A percentile compares a stretch with the other conserved stretches of the same genome.
Conservation (phyloP, 1,140 invertebrate species). For the Ceratosolen solmsi region DNA sequence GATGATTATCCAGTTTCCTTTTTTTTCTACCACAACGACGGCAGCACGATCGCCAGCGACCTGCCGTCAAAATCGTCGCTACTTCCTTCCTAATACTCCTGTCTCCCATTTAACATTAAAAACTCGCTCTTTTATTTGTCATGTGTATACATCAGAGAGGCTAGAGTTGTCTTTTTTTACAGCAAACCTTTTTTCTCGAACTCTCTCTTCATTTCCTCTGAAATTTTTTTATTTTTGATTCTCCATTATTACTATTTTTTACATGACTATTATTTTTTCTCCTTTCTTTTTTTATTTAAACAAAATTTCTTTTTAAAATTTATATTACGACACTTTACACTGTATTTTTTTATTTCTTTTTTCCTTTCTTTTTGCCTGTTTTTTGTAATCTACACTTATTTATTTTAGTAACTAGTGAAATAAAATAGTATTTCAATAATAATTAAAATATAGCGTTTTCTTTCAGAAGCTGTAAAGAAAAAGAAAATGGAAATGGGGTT, state of each 20-base stretch:
- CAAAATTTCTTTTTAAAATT: too few species aligned
- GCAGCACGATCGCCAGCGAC: constrained; percentile 35
- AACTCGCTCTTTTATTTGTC: constrained; percentile 2
- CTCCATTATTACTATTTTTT: too few species aligned
- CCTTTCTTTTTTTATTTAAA: too few species aligned
- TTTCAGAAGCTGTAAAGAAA: background rate
- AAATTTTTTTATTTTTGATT: background rate
- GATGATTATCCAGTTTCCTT: constrained; percentile 7
- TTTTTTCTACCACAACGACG: constrained; percentile 15
- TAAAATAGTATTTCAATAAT: background rate
- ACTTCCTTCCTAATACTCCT: background rate
- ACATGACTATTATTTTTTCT: too few species aligned
- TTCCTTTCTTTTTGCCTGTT: too few species aligned
- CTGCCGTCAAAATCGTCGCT: constrained; percentile 19
- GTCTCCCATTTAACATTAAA: constrained; percentile 40
- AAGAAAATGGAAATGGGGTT: background rate
- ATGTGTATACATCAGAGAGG: background rate
- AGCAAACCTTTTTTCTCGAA: background rate
- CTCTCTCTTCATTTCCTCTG: background rate
- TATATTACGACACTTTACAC: too few species aligned
- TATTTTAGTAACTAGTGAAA: background rate
- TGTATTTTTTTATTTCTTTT: too few species aligned
- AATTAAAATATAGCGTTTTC: background rate
- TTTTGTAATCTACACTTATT: too few species aligned
- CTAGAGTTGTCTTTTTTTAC: background rate